Evolutionary conservation across 2,113 vertebrate species (phyloP).

Genomic region (Sorex fumeus): DNA sequence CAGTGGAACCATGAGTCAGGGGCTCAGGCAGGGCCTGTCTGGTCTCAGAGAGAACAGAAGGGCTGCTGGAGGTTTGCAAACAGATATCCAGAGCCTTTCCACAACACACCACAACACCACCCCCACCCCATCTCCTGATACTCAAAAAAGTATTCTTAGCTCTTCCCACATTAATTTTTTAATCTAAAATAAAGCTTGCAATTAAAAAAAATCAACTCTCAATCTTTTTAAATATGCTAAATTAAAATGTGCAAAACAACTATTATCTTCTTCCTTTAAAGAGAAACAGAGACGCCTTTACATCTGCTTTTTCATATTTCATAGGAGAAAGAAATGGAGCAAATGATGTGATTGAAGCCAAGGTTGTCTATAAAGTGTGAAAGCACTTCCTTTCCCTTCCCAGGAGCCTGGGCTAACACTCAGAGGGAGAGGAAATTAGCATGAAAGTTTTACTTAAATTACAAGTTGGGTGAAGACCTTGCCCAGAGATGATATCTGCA

Average conservation of each 20-base stretch:
- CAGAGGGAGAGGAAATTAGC: constrained; percentile 67
- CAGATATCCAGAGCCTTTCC: constrained; percentile 9
- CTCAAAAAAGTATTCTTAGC: constrained; percentile 69
- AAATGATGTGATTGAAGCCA: constrained; percentile 77
- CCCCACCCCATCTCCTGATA: constrained; percentile 13
- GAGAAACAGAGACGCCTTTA: constrained; percentile 76
- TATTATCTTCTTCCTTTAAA: constrained; percentile 77
- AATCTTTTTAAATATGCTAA: constrained; percentile 78
- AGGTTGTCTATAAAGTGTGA: constrained; percentile 79
- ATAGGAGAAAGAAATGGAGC: constrained; percentile 76
- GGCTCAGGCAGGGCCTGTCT: background rate
- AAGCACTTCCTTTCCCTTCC: constrained; percentile 68
- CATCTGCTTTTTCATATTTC: constrained; percentile 79
- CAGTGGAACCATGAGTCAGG: background rate
- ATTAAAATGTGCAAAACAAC: constrained; percentile 82
- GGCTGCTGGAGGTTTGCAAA: constrained; percentile 34
- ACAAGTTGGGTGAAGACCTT: constrained; percentile 66
- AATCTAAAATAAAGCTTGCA: constrained; percentile 72
- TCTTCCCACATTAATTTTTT: constrained; percentile 71
- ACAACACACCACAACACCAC: no score
- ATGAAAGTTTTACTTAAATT: constrained; percentile 72
- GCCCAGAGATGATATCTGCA: constrained; percentile 50
- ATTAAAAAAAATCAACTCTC: constrained; percentile 77
- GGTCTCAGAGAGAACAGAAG: background rate
- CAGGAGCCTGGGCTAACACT: constrained; percentile 64